A percentile compares a stretch with the other conserved stretches of the same genome.
These are phyloP conservation scores for Kryptolebias marmoratus DNA, from an alignment of 2,113 vertebrate genomes.

Conservation along the genomic window DNA sequence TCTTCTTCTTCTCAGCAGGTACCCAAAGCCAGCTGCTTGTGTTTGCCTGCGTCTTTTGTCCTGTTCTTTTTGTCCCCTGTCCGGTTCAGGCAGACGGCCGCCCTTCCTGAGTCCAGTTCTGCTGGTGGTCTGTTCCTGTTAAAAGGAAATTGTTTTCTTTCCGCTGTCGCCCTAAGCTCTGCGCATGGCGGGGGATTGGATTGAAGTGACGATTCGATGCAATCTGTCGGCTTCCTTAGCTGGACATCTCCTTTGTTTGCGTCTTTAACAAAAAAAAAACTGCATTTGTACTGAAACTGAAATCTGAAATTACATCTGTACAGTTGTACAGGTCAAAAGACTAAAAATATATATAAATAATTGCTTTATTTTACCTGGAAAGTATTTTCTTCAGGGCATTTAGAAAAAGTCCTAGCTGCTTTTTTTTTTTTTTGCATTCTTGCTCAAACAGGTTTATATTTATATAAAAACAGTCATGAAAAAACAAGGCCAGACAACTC, in stretches of 20 bases:
- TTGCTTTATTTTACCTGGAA: not conserved
- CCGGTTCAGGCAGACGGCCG: not conserved
- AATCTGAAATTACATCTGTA: not conserved
- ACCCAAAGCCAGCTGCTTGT: not conserved
- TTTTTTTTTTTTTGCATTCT: conserved; percentile 2
- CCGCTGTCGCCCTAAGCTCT: too few relatives aligned
- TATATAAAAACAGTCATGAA: conserved; percentile 9
- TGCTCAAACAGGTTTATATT: conserved; percentile 22
- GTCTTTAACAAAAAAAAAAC: too few relatives aligned
- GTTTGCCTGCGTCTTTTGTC: not conserved
- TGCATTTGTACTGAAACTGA: not conserved
- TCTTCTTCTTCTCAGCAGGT: not conserved
- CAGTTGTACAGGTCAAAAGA: not conserved
- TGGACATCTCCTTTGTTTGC: too few relatives aligned
- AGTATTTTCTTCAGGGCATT: not conserved
- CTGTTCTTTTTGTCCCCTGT: not conserved
- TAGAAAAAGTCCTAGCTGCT: not conserved
- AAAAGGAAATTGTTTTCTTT: not conserved
- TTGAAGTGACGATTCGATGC: too few relatives aligned
- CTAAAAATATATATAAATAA: not conserved
- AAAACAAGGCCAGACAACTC: conserved; percentile 53
- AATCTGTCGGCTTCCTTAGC: too few relatives aligned
- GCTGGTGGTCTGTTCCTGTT: not conserved
- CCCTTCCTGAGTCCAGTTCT: not conserved
- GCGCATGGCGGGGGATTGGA: too few relatives aligned